Base-by-base conservation (phyloP, 1,140 invertebrate species). In the Drosophila ambigua region DNA sequence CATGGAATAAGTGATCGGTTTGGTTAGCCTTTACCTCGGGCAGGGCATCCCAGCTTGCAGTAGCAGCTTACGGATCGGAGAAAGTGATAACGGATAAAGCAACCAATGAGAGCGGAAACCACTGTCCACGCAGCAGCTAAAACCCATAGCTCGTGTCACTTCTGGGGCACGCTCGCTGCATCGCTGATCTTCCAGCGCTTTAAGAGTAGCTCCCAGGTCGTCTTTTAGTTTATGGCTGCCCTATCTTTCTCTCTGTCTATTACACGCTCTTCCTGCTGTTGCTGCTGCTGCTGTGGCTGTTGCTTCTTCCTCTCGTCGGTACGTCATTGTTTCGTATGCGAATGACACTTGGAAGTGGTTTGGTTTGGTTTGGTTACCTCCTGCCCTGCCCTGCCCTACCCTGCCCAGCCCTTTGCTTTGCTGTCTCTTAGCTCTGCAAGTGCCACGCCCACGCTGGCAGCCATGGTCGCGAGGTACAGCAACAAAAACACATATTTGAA, bases 331-430 rank as follows among this genome's bases (percentile, higher is more conserved):
- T 78, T 69, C 62, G 69, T 63, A 73, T 85, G 82, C 78, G 71
- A 87, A 82, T 85, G 82, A 87, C 82, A 85, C 72, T 87, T 87
- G 82, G 49, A 85, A 85, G 82, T 87, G 69, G 74, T 87, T 85
- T 73, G 68, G 77, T 69, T 85, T 39, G 11, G 35, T 28, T 7
- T 28, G 26, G 81, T 73, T 41, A 60, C 35, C 61, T 26, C 26
- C 26, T 26, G 11, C 23, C 45, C 11, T 39, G 2, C 39, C 20
- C n/a, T 31, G 28, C 13, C 9, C 48, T 13, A 2, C 39, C 20
- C 20, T 31, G 28, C 13, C 9, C 48, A 9, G 11, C 20, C 15
- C 31, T 46, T 6, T 46, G 39, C 46, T 48, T 50, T 50, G 31
- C 54, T 61, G 57, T 60, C 60, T 81, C 72, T 58, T 52, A 39